Evolutionary conservation across 2,113 vertebrate species (phyloP).

Genomic region (Actinemys pallida): DNA sequence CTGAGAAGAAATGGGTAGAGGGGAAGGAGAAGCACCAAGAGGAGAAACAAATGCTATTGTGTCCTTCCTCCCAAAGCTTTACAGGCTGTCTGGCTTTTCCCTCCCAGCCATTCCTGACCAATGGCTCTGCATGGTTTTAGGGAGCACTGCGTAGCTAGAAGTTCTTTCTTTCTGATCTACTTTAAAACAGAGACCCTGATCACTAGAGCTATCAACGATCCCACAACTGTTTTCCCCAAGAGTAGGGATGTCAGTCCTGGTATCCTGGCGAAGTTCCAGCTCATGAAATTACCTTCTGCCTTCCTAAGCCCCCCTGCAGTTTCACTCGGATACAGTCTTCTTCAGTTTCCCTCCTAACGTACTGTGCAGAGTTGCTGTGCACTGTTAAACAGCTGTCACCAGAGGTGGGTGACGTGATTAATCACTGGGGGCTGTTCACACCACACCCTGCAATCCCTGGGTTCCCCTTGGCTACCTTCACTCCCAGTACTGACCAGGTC

Average conservation of each 20-base stretch:
- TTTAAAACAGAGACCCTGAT: slow-evolving; percentile 46
- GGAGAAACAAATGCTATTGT: background rate
- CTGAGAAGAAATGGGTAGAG: background rate
- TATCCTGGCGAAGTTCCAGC: slow-evolving; percentile 74
- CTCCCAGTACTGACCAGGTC: too few species aligned
- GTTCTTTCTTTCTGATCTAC: slow-evolving; percentile 27
- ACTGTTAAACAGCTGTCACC: slow-evolving; percentile 70
- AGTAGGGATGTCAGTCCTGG: slow-evolving; percentile 69
- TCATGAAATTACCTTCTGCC: slow-evolving; percentile 79
- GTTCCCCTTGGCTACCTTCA: too few species aligned
- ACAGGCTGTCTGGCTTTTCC: background rate
- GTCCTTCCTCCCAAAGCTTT: background rate
- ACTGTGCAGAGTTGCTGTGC: slow-evolving; percentile 57
- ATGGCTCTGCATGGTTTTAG: background rate
- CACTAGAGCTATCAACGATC: slow-evolving; percentile 61
- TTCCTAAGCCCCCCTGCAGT: slow-evolving; percentile 72
- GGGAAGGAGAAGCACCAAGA: background rate
- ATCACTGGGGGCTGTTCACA: slow-evolving; percentile 7
- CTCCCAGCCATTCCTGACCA: background rate
- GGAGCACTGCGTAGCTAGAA: background rate
- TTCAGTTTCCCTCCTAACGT: slow-evolving; percentile 44
- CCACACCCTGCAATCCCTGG: background rate
- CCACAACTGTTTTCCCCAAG: slow-evolving; percentile 67
- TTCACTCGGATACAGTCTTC: slow-evolving; percentile 71
- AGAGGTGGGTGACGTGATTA: slow-evolving; percentile 58